phyloP scores from a whole-genome alignment of 1,140 invertebrate species.

The Sinella curviseta region DNA sequence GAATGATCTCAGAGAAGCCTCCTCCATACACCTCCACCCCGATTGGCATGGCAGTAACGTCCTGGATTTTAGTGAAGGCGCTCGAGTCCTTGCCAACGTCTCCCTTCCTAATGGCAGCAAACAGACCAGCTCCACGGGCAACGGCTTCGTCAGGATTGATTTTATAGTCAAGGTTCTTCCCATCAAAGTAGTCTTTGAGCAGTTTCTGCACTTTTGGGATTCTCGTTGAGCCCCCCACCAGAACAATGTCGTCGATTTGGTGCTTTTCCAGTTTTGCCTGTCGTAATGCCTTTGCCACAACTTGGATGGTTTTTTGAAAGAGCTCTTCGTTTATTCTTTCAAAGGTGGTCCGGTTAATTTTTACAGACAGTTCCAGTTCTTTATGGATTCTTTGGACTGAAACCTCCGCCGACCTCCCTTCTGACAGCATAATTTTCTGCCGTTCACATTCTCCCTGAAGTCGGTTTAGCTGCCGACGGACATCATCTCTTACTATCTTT shows the following conservation, averaged over 20 bases:
- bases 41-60: conserved; percentile 60
- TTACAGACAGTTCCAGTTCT: neutral
- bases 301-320: conserved; percentile 21
- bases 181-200: conserved; percentile 67
- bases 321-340: conserved; percentile 9
- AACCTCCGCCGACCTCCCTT: conserved; percentile 44
- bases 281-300: conserved; percentile 1
- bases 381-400: conserved; percentile 36
- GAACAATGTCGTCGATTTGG: conserved; percentile 40
- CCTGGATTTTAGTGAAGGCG: conserved; percentile 49
- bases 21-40: conserved; percentile 63
- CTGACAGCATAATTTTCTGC: conserved; percentile 50
- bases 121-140: conserved; percentile 72
- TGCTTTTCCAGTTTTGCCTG: conserved; percentile 60
- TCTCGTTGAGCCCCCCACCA: conserved; percentile 53
- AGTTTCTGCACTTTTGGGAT: conserved; percentile 53
- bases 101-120: conserved; percentile 59
- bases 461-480: conserved; percentile 45
- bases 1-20: conserved; percentile 61
- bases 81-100: conserved; percentile 55
- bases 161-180: conserved; percentile 68
- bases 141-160: conserved; percentile 77
- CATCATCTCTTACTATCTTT: conserved; percentile 43
- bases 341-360: neutral
- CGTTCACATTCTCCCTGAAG: conserved; percentile 51